Percentiles rank a stretch among this genome's conserved stretches.
These are phyloP conservation scores for Drosophila paracracens DNA, from an alignment of 2,888 invertebrate genomes.

Conservation along the genomic window DNA sequence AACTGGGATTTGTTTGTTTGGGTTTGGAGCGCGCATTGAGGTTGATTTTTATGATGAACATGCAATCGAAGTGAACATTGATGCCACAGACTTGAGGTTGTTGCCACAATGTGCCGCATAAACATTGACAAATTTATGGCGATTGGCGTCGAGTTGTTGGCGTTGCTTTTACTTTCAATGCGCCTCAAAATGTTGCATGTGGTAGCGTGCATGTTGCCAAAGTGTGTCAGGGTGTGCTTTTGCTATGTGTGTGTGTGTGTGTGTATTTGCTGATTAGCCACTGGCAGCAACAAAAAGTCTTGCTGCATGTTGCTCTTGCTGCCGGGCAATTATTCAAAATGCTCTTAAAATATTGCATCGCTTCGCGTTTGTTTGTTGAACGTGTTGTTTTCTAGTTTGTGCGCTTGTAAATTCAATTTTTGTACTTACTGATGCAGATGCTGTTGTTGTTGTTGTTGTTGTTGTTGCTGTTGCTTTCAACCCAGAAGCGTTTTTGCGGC, in stretches of 20 bases:
- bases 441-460: conserved; percentile 6
- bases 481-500: conserved; percentile 75
- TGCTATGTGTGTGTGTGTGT: conserved; percentile 5
- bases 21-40: conserved; percentile 14
- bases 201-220: conserved; percentile 31
- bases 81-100: conserved; percentile 12
- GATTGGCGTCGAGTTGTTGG: conserved; percentile 29
- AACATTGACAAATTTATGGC: conserved; percentile 63
- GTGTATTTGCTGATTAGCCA: conserved; percentile 60
- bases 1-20: conserved; percentile 36
- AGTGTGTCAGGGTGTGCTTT: conserved; percentile 21
- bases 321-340: conserved; percentile 72
- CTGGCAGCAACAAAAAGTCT: conserved; percentile 43
- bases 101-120: conserved; percentile 23
- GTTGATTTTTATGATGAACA: conserved; percentile 62
- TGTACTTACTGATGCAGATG: conserved; percentile 25
- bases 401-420: conserved; percentile 64
- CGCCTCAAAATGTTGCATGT: conserved; percentile 64
- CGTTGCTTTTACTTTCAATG: conserved; percentile 60
- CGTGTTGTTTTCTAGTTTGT: conserved; percentile 79
- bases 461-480: conserved; percentile 42
- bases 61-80: conserved; percentile 43
- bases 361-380: conserved; percentile 57
- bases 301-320: conserved; percentile 44
- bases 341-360: conserved; percentile 62